phyloP scores from a whole-genome alignment of 2,797 vertebrate genomes.

The Enteromius mattozi region DNA sequence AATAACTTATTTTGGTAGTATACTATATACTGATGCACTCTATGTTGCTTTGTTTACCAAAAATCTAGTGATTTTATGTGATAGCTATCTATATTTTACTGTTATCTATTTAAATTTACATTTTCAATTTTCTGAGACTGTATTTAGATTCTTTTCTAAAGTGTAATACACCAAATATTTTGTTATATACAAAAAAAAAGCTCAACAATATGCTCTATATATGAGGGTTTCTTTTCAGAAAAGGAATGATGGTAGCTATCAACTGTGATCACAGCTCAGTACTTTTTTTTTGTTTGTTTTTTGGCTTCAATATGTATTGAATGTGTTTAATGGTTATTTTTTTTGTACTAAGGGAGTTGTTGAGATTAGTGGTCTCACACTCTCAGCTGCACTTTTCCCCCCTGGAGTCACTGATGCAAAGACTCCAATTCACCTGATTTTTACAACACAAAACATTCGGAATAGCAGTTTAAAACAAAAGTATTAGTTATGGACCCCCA shows the following conservation, averaged over 20 bases:
- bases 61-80: constrained; percentile 57
- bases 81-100: constrained; percentile 43
- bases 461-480: background rate
- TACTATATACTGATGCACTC: constrained; percentile 57
- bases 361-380: background rate
- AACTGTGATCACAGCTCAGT: background rate
- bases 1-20: constrained; percentile 63
- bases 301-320: background rate
- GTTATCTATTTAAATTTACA: constrained; percentile 53
- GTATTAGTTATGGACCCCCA: background rate
- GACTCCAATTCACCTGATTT: background rate
- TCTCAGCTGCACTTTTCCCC: constrained; percentile 32
- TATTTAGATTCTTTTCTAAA: constrained; percentile 22
- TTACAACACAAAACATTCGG: background rate
- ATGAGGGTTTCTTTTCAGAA: background rate
- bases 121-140: constrained; percentile 49
- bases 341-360: constrained; percentile 8
- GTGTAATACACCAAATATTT: constrained; percentile 20
- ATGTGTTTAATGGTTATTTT: background rate
- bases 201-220: background rate
- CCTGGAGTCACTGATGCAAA: background rate
- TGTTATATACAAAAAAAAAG: background rate
- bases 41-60: constrained; percentile 71
- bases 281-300: no score
- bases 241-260: background rate